A percentile compares a stretch with the other conserved stretches of the same genome.
Evolutionary conservation across 2,888 invertebrate species (phyloP).

Genomic region (Trissoscelio sp.): DNA sequence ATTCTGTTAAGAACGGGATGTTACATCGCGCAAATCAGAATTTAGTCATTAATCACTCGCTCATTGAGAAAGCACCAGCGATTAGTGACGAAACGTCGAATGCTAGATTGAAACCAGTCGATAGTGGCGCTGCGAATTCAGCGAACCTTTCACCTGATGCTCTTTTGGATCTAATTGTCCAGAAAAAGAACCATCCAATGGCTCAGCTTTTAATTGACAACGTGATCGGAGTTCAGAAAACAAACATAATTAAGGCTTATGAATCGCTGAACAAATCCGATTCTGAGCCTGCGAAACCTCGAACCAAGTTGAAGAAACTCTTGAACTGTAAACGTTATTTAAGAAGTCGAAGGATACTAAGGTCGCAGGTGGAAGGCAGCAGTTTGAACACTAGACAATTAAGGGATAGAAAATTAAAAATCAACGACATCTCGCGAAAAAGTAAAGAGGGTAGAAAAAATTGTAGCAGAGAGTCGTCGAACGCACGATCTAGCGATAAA

Average conservation of each 20-base stretch:
- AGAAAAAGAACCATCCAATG: conserved; percentile 78
- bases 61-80: neutral
- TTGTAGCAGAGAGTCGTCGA: conserved; percentile 33
- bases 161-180: conserved; percentile 78
- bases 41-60: neutral
- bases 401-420: conserved; percentile 32
- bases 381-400: conserved; percentile 19
- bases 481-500: conserved; percentile 18
- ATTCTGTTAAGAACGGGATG: conserved; percentile 6
- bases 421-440: neutral
- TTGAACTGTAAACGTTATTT: conserved; percentile 14
- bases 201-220: conserved; percentile 79
- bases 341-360: conserved; percentile 28
- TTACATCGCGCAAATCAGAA: neutral
- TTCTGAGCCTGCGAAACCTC: conserved; percentile 9
- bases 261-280: conserved; percentile 66
- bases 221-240: conserved; percentile 79
- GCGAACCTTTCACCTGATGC: conserved; percentile 78
- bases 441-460: conserved; percentile 36
- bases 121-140: conserved; percentile 1
- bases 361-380: conserved; percentile 23
- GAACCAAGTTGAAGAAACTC: conserved; percentile 20
- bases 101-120: neutral
- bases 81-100: neutral
- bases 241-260: conserved; percentile 74